phyloP scores from a whole-genome alignment of 1,140 invertebrate species.

The Xylocopa sonorina region DNA sequence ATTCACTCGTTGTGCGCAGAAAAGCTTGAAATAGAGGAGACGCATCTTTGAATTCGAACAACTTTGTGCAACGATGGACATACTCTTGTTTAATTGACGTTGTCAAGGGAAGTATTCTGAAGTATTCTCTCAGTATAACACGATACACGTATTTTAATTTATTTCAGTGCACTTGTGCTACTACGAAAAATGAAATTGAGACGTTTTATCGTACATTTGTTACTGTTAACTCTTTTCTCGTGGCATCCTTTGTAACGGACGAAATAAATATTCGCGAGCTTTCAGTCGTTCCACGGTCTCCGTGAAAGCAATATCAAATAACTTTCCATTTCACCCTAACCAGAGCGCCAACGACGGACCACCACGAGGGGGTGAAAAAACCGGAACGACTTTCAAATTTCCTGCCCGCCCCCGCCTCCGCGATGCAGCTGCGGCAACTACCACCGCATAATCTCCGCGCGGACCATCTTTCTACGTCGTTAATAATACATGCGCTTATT shows the following conservation, averaged over 20 bases:
- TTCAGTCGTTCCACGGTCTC: neutral
- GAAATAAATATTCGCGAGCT: no score
- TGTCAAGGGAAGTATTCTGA: neutral
- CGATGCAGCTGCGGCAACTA: neutral
- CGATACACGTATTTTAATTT: no score
- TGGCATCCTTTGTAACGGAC: no score
- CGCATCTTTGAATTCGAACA: no score
- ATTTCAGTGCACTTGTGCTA: no score
- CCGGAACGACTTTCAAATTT: conserved; percentile 9
- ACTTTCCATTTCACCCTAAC: neutral
- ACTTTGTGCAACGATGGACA: neutral
- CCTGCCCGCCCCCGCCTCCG: neutral
- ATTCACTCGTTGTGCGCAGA: no score
- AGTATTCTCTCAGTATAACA: no score
- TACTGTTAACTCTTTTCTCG: no score
- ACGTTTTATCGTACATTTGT: no score
- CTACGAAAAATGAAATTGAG: no score
- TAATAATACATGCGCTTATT: conserved; percentile 32
- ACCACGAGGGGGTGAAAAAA: neutral
- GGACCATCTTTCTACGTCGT: neutral
- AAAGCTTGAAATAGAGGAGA: no score
- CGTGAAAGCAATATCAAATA: neutral
- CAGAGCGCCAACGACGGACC: neutral
- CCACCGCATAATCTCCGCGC: neutral
- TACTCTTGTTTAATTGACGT: neutral